Base-by-base conservation (phyloP, 2,113 vertebrate species). In the Anarhynchus alexandrinus region DNA sequence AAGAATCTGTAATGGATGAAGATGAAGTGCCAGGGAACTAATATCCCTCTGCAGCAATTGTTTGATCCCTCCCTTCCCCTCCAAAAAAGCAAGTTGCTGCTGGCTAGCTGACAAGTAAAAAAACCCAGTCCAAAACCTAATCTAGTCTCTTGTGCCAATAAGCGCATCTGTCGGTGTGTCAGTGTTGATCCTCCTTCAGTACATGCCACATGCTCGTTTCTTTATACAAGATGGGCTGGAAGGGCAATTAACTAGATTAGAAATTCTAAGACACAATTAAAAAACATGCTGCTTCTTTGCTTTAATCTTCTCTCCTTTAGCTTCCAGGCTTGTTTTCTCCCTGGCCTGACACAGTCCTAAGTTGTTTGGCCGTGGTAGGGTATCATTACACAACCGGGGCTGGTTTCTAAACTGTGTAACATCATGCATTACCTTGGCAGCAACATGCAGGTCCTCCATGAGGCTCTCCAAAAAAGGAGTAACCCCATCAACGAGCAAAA, bases 111-210 rank as follows among this genome's bases (percentile, higher is more conserved):
- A 87, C 93, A 90, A 96, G 79, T 81, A 43, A 81, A 95, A 93
- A 81, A 93, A 89, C 26, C 34, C 61, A 40, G 77, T 95, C 95
- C 92, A 96, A 96, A 96, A 81, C 71, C 85, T 94, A 95, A 96
- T 93, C 95, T 59, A 86, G 82, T 91, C 77, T 97, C 78, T 55
- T 80, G 77, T 95, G 96, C 97, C 94, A 97, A 62, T 94, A 94
- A 86, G 67, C 40, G 66, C 95, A 97, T 96, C 94, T 96, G 96
- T 82, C 19, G 61, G 90, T 90, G 93, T 93, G 88, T 96, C 91
- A 95, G 91, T 96, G 96, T 96, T 97, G 97, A 97, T 97, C 93
- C 95, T 96, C 74, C 93, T 95, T 96, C 95, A 88, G 88, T 86
- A 96, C 89, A 87, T 94, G 93, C 96, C 94, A 95, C 96, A 94